Evolutionary conservation across 2,113 vertebrate genomes (phyloP).

Genomic region (Epinephelus lanceolatus): DNA sequence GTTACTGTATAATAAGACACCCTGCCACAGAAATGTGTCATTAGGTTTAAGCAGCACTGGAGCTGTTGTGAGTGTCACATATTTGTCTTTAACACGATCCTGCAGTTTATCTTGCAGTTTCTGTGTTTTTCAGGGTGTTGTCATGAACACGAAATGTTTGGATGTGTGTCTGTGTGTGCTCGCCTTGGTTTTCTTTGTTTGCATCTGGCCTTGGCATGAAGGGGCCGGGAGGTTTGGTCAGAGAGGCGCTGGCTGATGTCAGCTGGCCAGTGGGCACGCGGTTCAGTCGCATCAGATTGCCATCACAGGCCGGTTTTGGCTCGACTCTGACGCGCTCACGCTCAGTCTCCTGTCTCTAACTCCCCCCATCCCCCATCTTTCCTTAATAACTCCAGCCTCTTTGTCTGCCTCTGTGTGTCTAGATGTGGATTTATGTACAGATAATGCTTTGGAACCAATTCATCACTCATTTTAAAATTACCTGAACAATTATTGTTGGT

Average conservation of each 20-base stretch:
- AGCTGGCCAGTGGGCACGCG: conserved; percentile 75
- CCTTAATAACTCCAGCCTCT: conserved; percentile 44
- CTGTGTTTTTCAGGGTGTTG: conserved; percentile 45
- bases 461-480: conserved; percentile 67
- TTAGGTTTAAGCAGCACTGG: background rate
- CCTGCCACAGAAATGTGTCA: conserved; percentile 9
- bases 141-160: conserved; percentile 50
- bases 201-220: conserved; percentile 76
- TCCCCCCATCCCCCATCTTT: conserved; percentile 41
- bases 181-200: conserved; percentile 67
- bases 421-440: conserved; percentile 51
- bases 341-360: conserved; percentile 49
- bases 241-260: conserved; percentile 78
- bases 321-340: conserved; percentile 51
- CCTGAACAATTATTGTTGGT: conserved; percentile 60
- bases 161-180: conserved; percentile 54
- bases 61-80: conserved; percentile 23
- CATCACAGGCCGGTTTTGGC: conserved; percentile 70
- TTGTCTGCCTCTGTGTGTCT: conserved; percentile 55
- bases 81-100: conserved; percentile 10
- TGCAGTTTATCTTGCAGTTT: conserved; percentile 19
- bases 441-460: conserved; percentile 66
- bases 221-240: conserved; percentile 72
- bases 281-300: conserved; percentile 81
- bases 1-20: background rate